phyloP scores from a whole-genome alignment of 2,888 invertebrate species.

The Eumacrocentrus americanus region DNA sequence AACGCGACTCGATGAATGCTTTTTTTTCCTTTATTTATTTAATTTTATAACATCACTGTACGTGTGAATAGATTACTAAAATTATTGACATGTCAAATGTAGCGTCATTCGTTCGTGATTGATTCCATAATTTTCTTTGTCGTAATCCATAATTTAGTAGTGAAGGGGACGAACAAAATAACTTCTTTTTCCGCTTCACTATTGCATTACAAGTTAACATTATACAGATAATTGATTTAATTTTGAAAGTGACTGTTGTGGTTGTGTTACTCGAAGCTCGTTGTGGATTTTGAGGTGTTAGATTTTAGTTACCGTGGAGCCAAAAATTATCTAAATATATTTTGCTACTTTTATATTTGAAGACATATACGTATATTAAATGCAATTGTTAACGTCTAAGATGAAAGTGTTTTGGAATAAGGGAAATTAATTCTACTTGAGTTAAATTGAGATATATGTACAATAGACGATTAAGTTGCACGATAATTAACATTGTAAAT shows the following conservation, averaged over 20 bases:
- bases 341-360: constrained; percentile 44
- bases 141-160: too few species aligned
- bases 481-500: neutral
- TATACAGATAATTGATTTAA: neutral
- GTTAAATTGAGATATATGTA: neutral
- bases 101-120: too few species aligned
- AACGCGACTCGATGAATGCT: neutral
- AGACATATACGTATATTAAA: neutral
- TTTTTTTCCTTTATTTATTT: neutral
- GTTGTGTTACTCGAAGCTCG: constrained; percentile 11
- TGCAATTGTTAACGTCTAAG: neutral
- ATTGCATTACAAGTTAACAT: too few species aligned
- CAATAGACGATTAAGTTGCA: neutral
- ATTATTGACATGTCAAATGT: neutral
- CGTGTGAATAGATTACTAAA: neutral
- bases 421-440: neutral
- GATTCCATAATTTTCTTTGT: too few species aligned
- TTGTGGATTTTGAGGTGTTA: constrained; percentile 27
- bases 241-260: neutral
- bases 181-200: too few species aligned
- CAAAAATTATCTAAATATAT: constrained; percentile 42
- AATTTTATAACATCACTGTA: neutral
- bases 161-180: too few species aligned
- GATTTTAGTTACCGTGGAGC: constrained; percentile 37
- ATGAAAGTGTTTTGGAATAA: neutral